These are phyloP conservation scores for Hormiphora californensis DNA, from an alignment of 37 sponge, comb jelly and placozoan species.

Conservation along the genomic window DNA sequence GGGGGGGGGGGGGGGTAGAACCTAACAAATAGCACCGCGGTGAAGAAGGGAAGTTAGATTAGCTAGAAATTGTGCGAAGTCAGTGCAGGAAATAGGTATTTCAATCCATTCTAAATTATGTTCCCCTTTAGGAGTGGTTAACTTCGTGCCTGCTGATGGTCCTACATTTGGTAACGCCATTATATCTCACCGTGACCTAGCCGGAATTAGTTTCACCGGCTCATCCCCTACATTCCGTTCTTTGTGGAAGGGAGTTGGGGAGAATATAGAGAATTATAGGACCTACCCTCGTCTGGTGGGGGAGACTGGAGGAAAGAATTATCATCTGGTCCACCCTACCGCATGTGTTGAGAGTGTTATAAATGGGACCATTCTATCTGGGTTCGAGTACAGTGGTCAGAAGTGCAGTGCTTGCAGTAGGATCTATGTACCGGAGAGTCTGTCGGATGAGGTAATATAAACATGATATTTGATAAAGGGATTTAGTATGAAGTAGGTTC, in stretches of 20 bases:
- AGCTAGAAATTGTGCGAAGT: too few species aligned
- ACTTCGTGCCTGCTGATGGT: conserved; percentile 85
- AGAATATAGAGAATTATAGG: conserved; percentile 74
- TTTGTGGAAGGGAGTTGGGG: conserved; percentile 81
- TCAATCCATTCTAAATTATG: background rate
- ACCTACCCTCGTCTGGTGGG: conserved; percentile 74
- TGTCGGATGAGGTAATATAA: conserved; percentile 76
- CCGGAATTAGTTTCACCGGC: conserved; percentile 95
- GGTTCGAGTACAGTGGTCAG: conserved; percentile 95
- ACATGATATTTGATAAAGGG: background rate
- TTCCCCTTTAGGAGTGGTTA: conserved; percentile 63
- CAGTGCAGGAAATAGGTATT: background rate
- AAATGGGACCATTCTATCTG: conserved; percentile 71
- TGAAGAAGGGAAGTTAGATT: too few species aligned
- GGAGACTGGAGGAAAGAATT: conserved; percentile 98
- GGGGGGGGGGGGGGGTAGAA: too few species aligned
- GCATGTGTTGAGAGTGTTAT: conserved; percentile 72
- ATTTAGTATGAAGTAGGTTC: too few species aligned
- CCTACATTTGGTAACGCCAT: conserved; percentile 86
- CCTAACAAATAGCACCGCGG: too few species aligned
- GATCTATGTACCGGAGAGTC: conserved; percentile 78
- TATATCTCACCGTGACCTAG: conserved; percentile 69
- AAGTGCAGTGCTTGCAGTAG: conserved; percentile 93
- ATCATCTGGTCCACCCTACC: conserved; percentile 77
- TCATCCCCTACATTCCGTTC: conserved; percentile 71